Base-by-base conservation (phyloP, 1,140 invertebrate species). In the Grapholita molesta region DNA sequence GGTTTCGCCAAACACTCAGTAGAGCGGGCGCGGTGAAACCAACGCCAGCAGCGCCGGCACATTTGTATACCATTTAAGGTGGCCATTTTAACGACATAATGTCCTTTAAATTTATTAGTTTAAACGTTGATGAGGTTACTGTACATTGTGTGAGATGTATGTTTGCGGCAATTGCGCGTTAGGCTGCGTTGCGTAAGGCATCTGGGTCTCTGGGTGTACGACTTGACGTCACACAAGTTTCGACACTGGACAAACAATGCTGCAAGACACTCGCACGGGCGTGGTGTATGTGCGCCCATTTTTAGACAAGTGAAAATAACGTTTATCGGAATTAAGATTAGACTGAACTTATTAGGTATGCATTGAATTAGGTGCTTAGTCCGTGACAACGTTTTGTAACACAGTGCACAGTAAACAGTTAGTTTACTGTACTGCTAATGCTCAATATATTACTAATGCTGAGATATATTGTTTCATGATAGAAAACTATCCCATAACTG, bases 201-300 rank as follows among this genome's bases (percentile, higher is more conserved):
- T 70, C 55, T 65, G 73, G 35, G 69, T 74, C 69, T 70, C 67
- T 65, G 71, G 55, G 67, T 66, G 69, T 78, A 67, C 70, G 72
- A 74, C 70, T 74, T 88, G 84, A 86, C 86, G 84, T 90, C 85
- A 84, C 71, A 42, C 68, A 69, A 74, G 81, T 89, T 88, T 81
- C 85, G 83, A 84, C 85, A 90, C 73, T 72, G 67, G 64, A 74
- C 77, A 88, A 86, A 90, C 86, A 87, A 85, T 83, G 78, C 82
- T 73, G 68, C 81, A 68, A 84, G 75, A 76, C 75, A 74, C 71
- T 65, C 69, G 78, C 73, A 32, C 53, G 72, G 70, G 68, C 71
- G 76, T 70, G 72, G 69, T 53, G 69, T 76, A 80, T 84, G 74
- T 83, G 86, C 78, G 82, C 87, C 80, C 84, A 86, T 86, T 89